Base-by-base conservation (phyloP, 2,113 vertebrate genomes). In the Cinclus mexicanus region DNA sequence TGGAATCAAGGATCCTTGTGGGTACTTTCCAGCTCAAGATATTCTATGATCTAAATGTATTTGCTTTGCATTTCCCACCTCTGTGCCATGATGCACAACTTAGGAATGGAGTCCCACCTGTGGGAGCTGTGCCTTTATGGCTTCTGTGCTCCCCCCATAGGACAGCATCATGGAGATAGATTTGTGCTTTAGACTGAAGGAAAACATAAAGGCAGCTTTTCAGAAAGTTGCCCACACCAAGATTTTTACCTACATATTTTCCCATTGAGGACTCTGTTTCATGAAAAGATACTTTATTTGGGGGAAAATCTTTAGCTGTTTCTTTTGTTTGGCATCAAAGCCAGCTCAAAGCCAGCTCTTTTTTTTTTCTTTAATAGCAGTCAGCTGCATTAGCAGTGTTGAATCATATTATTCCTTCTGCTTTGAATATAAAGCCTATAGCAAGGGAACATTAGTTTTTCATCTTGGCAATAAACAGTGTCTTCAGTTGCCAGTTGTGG, bases 251-350 rank as follows among this genome's bases (percentile, higher is more conserved):
- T 63, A 33, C 37, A 7, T 71, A 60, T 93, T 87, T 87, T 91
- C 52, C 55, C 35, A 37, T 1, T 67, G 56, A 75, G 56, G 56
- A 59, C 82, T 71, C 59, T 68, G 37, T 69, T 85, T 69, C 4
- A 4, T 52, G n/a, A 64, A 88, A 89, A 24, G 47, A 28, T 56
- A 68, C 19, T 82, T 87, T 47, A 78, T 84, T 55, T 82, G 26
- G 28, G 41, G 65, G 53, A 76, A 84, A 93, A 75, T 14, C 52
- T 96, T 78, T 41, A 69, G 75, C 79, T 80, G 15, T 90, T 97
- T 88, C 93, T 93, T 91, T 93, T 93, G 56, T 89, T 96, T 96
- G 92, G 87, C 49, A 4, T 82, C 90, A 94, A 84, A 89, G 60
- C 35, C 56, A 64, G 33, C 60, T 59, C 83, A 81, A 37, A 37